Evolutionary conservation across 2,888 invertebrate genomes (phyloP).

Genomic region (Pollenia labialis): DNA sequence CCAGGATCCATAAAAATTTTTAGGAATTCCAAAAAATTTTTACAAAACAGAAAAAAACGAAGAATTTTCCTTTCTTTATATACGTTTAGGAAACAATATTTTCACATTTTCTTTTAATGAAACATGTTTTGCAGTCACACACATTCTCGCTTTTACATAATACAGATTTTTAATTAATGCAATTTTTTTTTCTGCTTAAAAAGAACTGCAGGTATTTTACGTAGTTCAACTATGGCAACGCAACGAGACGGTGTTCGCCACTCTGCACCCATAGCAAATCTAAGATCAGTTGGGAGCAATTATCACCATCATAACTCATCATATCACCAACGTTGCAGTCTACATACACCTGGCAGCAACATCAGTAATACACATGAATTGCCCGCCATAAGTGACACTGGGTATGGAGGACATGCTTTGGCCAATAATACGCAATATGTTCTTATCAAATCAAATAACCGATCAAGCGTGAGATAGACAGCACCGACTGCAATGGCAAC

Average conservation of each 20-base stretch:
- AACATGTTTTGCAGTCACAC: not conserved
- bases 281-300: constrained; percentile 53
- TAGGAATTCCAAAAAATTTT: no score
- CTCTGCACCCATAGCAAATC: constrained; percentile 74
- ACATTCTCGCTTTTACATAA: not conserved
- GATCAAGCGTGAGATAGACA: constrained; percentile 62
- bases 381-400: constrained; percentile 58
- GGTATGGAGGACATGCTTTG: constrained; percentile 29
- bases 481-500: constrained; percentile 36
- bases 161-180: constrained; percentile 35
- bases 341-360: constrained; percentile 23
- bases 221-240: constrained; percentile 77
- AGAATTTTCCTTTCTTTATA: no score
- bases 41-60: no score
- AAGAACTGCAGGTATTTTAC: constrained; percentile 77
- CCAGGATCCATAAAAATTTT: no score
- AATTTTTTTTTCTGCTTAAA: constrained; percentile 38
- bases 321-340: constrained; percentile 72
- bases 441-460: constrained; percentile 51
- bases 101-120: constrained; percentile 25
- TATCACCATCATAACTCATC: constrained; percentile 67
- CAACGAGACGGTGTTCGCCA: constrained; percentile 76
- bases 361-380: constrained; percentile 73
- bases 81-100: not conserved
- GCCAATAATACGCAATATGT: constrained; percentile 57